Base-by-base conservation (phyloP, 2,888 invertebrate species). In the Dryocosmus kuriphilus region DNA sequence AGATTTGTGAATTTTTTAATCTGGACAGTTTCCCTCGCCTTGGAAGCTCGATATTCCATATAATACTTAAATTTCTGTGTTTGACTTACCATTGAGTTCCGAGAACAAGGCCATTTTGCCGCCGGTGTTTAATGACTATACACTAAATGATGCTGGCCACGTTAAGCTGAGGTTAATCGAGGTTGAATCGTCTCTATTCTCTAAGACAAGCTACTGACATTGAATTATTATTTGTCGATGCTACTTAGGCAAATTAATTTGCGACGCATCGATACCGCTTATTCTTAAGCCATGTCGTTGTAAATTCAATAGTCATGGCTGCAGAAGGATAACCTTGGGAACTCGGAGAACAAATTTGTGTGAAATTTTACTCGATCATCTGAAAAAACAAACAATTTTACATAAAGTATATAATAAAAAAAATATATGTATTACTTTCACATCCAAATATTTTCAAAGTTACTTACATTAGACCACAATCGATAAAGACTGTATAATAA, bases 61-160 rank as follows among this genome's bases (percentile, higher is more conserved):
- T 19, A 71, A 5, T 19, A 71, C 32, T 51, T 38, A 27, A 65
- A 11, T 71, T 71, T 46, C 71, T 51, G 30, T 30, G 1, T n/a
- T 71, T 16, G n/a, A 51, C 71, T 71, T 11, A 71, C 71, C 71
- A 71, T 30, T 71, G 71, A 51, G 32, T 71, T 71, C 51, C 71
- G 30, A 46, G 71, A 71, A 71, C 71, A 71, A 71, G 71, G 71
- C 71, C 71, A 71, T 71, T 19, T 71, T 71, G 46, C 51, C n/a
- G 51, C 14, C 9, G 30, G 11, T n/a, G n/a, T 30, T 30, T 71
- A 5, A 35, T 32, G 5, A 35, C n/a, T 32, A 22, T 63, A 11
- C 32, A 63, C 19, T 63, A 35, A n/a, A 30, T 32, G 16, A 63
- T 63, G 35, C 32, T n/a, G 35, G 8, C 22, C 32, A 32, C 11